Evolutionary conservation across 2,113 vertebrate genomes (phyloP).

Genomic region (Seriola rivoliana): DNA sequence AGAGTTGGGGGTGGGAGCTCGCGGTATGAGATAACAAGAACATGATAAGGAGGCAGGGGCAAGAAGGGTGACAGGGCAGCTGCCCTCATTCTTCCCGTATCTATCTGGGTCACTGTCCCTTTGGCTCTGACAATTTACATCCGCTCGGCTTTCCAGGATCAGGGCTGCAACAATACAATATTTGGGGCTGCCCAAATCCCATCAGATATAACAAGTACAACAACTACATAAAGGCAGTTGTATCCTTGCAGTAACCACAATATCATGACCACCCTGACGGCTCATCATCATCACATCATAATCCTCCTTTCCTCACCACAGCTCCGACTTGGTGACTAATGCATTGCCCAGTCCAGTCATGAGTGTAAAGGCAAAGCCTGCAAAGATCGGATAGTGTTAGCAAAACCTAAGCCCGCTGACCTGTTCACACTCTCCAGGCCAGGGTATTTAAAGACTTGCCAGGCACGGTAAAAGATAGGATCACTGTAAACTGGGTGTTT

Average conservation of each 20-base stretch:
- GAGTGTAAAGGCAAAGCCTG: slow-evolving; percentile 42
- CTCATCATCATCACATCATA: slow-evolving; percentile 27
- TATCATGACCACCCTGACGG: neutral
- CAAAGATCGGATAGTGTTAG: slow-evolving; percentile 52
- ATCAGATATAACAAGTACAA: neutral
- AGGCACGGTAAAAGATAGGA: slow-evolving; percentile 22
- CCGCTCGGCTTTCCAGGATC: slow-evolving; percentile 18
- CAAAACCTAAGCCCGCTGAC: slow-evolving; percentile 54
- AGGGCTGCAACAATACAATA: neutral
- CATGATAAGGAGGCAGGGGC: slow-evolving; percentile 27
- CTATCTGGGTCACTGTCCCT: slow-evolving; percentile 34
- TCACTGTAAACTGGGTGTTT: neutral
- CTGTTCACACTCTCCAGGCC: slow-evolving; percentile 59
- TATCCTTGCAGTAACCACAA: neutral
- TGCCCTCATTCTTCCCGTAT: slow-evolving; percentile 32
- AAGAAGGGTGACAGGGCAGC: slow-evolving; percentile 32
- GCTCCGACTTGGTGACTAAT: slow-evolving; percentile 12
- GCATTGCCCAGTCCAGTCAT: slow-evolving; percentile 8
- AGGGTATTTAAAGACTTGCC: slow-evolving; percentile 47
- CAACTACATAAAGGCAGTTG: neutral
- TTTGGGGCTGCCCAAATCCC: neutral
- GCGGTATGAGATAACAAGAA: slow-evolving; percentile 43
- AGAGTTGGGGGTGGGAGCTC: neutral
- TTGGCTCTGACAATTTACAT: neutral
- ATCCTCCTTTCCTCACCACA: slow-evolving; percentile 19